These are phyloP conservation scores for Zoanthus solanderi DNA, from an alignment of 92 coral and sea anemone genomes.

Conservation along the genomic window DNA sequence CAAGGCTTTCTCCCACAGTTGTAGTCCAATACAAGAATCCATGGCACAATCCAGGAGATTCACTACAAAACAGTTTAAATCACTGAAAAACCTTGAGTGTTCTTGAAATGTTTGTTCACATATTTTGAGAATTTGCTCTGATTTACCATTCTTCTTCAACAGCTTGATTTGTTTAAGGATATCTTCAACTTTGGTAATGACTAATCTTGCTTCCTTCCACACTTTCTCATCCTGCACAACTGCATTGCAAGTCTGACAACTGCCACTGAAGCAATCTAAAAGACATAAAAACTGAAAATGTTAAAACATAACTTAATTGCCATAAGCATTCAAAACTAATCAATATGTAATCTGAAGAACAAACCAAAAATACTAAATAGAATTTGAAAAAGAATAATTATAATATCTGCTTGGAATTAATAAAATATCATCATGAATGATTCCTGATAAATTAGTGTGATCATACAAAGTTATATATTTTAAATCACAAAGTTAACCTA, in stretches of 20 bases:
- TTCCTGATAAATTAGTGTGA: no score
- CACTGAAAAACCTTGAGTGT: slow-evolving; percentile 61
- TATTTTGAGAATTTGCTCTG: slow-evolving; percentile 54
- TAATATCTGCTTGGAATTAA: no score
- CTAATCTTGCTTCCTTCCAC: slow-evolving; percentile 30
- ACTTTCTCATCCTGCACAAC: slow-evolving; percentile 22
- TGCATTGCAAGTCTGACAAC: slow-evolving; percentile 60
- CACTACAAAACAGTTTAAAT: slow-evolving; percentile 66
- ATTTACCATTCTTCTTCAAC: slow-evolving; percentile 36
- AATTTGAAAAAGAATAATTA: neutral
- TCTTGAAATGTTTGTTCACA: slow-evolving; percentile 71
- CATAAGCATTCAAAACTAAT: no score
- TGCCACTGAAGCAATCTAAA: slow-evolving; percentile 38
- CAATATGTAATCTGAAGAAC: neutral
- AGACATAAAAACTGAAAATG: neutral
- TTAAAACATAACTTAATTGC: neutral
- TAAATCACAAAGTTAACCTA: no score
- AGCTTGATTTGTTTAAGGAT: slow-evolving; percentile 56
- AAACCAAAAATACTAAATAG: neutral
- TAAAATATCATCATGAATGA: no score
- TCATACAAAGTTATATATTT: no score
- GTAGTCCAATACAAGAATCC: slow-evolving; percentile 81
- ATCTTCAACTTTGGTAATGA: slow-evolving; percentile 47
- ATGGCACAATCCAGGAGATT: slow-evolving; percentile 80
- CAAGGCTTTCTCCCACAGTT: slow-evolving; percentile 81